Base-by-base conservation (phyloP, 1,140 invertebrate genomes). In the Eurosta solidaginis region DNA sequence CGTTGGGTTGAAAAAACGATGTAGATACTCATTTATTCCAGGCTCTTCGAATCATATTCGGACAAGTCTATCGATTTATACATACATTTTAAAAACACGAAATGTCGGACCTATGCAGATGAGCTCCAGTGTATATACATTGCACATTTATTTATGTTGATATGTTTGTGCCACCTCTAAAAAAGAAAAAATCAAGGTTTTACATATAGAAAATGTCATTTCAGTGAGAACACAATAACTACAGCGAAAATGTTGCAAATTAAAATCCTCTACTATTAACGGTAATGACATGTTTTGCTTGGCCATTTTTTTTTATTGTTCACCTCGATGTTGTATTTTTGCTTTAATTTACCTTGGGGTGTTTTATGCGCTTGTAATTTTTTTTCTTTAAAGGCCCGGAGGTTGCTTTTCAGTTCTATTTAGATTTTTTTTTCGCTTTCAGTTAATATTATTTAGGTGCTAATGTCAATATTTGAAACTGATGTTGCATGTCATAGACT, bases 181-280 rank as follows among this genome's bases (percentile, higher is more conserved):
- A 27, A 47, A 20, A 20, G 47, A 20, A 20, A 20, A 3, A 59
- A 29, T 33, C 36, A 68, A 68, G 59, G 40, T 68, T 68, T 40
- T n/a, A n/a, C n/a, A 68, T 20, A 68, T 68, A 68, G 40, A 68
- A 68, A 42, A 6, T 68, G 59, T 68, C 59, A 68, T 68, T 59
- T 68, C 36, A 68, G 33, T 68, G 59, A 33, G 59, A 68, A 68
- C 59, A 68, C 59, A 68, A 68, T 68, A 40, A 42, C 33, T 68
- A 33, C 59, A 68, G 59, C 36, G 59, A 68, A 42, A 54, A 54
- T 40, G 59, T 68, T 20, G 59, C 17, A 68, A 68, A 68, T 68
- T 68, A 68, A 68, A 68, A 68, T 29, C 59, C 59, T 68, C 59
- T 68, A 68, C 59, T 68, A 68, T 68, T 68, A 68, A 68, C 59